These are phyloP conservation scores for Muschampia plurimacula DNA, from an alignment of 2,888 invertebrate genomes.

Conservation along the genomic window DNA sequence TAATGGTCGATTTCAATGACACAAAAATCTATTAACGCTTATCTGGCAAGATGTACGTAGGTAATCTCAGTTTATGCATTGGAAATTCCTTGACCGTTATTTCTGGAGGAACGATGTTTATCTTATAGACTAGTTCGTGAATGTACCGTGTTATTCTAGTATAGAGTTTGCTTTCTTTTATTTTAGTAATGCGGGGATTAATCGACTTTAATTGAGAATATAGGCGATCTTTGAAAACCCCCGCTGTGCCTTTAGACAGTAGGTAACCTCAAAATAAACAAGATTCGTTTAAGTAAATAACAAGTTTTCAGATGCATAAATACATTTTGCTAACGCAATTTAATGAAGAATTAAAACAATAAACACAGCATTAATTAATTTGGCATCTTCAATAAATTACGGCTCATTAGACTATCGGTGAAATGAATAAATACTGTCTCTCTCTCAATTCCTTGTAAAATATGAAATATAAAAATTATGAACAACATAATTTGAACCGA, in stretches of 20 bases:
- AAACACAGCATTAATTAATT: not conserved
- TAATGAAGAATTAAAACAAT: not conserved
- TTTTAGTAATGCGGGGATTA: constrained; percentile 65
- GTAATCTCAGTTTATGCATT: constrained; percentile 63
- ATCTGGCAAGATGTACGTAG: constrained; percentile 43
- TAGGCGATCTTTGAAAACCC: constrained; percentile 42
- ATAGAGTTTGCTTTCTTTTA: constrained; percentile 73
- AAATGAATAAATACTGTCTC: too few species aligned
- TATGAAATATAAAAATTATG: too few species aligned
- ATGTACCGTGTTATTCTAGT: constrained; percentile 69
- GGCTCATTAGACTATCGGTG: not conserved
- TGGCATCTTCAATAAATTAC: not conserved
- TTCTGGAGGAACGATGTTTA: constrained; percentile 73
- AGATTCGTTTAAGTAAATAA: constrained; percentile 7
- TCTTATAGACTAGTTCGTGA: constrained; percentile 62
- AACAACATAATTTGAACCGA: too few species aligned
- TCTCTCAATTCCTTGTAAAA: too few species aligned
- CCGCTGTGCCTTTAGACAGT: constrained; percentile 15
- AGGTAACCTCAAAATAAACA: constrained; percentile 15
- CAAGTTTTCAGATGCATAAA: not conserved
- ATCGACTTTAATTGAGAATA: constrained; percentile 61
- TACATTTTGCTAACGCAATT: not conserved
- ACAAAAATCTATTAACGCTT: constrained; percentile 24
- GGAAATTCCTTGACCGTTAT: constrained; percentile 70
- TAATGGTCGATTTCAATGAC: not conserved